phyloP scores from a whole-genome alignment of 2,797 vertebrate species.

The Halcyon chelicuti region DNA sequence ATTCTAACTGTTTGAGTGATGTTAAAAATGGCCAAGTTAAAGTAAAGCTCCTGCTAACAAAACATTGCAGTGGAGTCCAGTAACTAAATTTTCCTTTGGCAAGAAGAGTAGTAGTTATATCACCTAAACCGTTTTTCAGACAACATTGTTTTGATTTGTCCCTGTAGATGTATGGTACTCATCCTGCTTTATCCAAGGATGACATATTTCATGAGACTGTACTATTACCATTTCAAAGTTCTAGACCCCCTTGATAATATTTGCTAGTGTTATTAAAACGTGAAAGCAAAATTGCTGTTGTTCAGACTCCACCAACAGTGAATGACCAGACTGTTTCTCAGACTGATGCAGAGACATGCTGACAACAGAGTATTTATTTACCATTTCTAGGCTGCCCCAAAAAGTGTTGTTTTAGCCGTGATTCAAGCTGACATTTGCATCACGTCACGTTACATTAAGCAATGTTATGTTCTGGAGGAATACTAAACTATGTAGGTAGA shows the following conservation, averaged over 20 bases:
- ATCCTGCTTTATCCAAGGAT: background rate
- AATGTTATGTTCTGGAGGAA: background rate
- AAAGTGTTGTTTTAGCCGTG: conserved; percentile 18
- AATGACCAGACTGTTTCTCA: background rate
- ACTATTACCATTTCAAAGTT: background rate
- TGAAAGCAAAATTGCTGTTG: background rate
- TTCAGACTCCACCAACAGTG: background rate
- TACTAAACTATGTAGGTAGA: background rate
- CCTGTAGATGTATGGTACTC: background rate
- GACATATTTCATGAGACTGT: background rate
- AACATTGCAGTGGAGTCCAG: background rate
- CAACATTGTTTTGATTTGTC: background rate
- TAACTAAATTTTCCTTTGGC: background rate
- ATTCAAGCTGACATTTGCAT: conserved; percentile 32
- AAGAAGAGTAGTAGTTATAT: background rate
- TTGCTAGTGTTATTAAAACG: background rate
- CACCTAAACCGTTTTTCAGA: background rate
- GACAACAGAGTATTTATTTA: conserved; percentile 44
- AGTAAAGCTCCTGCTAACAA: background rate
- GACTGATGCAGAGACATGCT: background rate
- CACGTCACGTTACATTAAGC: background rate
- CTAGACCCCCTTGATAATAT: background rate
- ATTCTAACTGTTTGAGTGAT: background rate
- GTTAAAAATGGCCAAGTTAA: background rate
- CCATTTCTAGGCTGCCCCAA: background rate